phyloP scores from a whole-genome alignment of 2,888 invertebrate genomes.

The Itoplectis maculator region DNA sequence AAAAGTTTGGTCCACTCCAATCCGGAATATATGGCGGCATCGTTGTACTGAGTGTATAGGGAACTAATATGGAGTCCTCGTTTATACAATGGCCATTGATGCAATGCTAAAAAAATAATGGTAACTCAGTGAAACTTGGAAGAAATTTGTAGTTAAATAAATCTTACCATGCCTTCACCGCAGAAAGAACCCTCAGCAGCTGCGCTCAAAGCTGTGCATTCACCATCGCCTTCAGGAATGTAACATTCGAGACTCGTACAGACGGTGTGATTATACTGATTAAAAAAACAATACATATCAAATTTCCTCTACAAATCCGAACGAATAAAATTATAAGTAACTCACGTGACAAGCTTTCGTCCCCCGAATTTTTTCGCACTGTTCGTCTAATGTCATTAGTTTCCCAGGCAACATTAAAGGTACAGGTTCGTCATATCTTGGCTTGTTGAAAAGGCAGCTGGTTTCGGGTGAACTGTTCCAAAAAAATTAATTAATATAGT shows the following conservation, averaged over 20 bases:
- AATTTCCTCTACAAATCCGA: too few species aligned
- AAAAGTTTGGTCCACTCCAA: not conserved
- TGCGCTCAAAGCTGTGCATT: constrained; percentile 95
- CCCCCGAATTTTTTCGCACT: constrained; percentile 93
- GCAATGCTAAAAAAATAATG: constrained; percentile 89
- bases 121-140: constrained; percentile 30
- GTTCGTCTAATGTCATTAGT: constrained; percentile 93
- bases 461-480: constrained; percentile 83
- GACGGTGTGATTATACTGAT: constrained; percentile 94
- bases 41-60: constrained; percentile 42
- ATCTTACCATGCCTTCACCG: constrained; percentile 93
- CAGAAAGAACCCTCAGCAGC: constrained; percentile 97
- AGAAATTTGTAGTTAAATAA: not conserved
- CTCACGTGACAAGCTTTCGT: constrained; percentile 91
- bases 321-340: constrained; percentile 59
- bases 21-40: constrained; percentile 22
- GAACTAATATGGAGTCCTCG: constrained; percentile 83
- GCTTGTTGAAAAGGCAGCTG: constrained; percentile 94
- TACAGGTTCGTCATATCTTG: constrained; percentile 92
- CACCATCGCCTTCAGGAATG: constrained; percentile 92
- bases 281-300: constrained; percentile 81
- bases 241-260: constrained; percentile 96
- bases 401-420: constrained; percentile 95
- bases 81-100: constrained; percentile 95
- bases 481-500: not conserved